Percentiles rank a stretch among this genome's conserved stretches.
phyloP scores from a whole-genome alignment of 2,113 vertebrate species.

The Aptenodytes patagonicus region DNA sequence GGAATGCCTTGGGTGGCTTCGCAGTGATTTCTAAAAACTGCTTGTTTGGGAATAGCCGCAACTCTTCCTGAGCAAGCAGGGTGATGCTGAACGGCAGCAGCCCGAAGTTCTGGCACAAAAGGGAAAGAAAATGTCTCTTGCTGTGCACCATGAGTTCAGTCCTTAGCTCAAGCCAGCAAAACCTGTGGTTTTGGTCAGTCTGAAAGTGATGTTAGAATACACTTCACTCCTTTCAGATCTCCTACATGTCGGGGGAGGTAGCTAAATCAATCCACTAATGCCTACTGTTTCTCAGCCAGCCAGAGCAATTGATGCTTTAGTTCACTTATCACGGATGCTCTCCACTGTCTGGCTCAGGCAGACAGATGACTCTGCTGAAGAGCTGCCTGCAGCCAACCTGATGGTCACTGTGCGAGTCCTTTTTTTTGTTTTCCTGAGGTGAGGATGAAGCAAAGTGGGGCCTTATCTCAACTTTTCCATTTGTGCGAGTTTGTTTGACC shows the following conservation, averaged over 20 bases:
- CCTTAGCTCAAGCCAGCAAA: neutral
- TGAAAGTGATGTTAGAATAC: neutral
- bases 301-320: neutral
- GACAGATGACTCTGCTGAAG: neutral
- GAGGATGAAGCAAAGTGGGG: neutral
- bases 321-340: neutral
- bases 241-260: neutral
- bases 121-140: neutral
- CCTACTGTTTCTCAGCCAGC: neutral
- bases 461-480: neutral
- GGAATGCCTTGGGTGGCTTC: neutral
- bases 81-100: neutral
- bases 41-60: neutral
- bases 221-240: neutral
- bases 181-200: neutral
- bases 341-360: neutral
- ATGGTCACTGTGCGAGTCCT: neutral
- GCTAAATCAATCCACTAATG: neutral
- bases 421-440: neutral
- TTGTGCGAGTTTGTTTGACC: neutral
- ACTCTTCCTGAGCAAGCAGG: neutral
- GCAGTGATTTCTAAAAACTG: neutral
- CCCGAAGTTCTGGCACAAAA: neutral
- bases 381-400: neutral
- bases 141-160: neutral